A percentile compares a stretch with the other conserved stretches of the same genome.
Conservation (phyloP, 2,888 invertebrate genomes). For the Lottia gigantea region DNA sequence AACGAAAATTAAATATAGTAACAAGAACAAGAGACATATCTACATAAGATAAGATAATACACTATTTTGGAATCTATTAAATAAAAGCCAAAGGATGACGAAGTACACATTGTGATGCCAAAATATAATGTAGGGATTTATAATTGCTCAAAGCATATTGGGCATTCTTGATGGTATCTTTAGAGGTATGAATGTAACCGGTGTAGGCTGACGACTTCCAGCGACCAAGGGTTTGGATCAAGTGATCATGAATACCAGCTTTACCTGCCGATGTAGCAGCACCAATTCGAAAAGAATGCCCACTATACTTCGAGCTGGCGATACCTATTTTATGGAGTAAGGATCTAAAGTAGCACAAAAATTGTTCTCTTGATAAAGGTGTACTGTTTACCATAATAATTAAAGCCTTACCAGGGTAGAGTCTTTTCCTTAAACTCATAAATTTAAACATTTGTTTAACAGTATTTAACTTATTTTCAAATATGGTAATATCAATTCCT, state of each 20-base stretch:
- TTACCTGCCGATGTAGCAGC: slow-evolving; percentile 17
- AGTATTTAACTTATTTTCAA: background rate
- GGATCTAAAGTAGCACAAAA: background rate
- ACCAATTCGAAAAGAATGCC: slow-evolving; percentile 18
- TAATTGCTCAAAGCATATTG: background rate
- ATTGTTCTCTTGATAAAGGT: slow-evolving; percentile 5
- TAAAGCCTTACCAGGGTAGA: background rate
- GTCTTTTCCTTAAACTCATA: background rate
- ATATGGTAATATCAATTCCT: background rate
- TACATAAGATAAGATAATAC: no score
- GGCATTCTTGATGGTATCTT: background rate
- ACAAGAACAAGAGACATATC: no score
- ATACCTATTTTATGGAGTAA: background rate
- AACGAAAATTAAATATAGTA: no score
- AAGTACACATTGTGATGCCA: no score
- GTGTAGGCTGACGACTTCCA: background rate
- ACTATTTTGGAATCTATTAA: no score
- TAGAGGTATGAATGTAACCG: background rate
- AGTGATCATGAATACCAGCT: slow-evolving; percentile 13
- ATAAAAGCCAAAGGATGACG: no score
- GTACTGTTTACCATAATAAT: background rate
- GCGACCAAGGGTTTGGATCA: slow-evolving; percentile 18
- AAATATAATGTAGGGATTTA: no score
- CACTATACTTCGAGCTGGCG: background rate
- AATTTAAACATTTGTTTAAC: background rate